Conservation (phyloP, 1,140 invertebrate genomes). For the Tetragnatha versicolor region DNA sequence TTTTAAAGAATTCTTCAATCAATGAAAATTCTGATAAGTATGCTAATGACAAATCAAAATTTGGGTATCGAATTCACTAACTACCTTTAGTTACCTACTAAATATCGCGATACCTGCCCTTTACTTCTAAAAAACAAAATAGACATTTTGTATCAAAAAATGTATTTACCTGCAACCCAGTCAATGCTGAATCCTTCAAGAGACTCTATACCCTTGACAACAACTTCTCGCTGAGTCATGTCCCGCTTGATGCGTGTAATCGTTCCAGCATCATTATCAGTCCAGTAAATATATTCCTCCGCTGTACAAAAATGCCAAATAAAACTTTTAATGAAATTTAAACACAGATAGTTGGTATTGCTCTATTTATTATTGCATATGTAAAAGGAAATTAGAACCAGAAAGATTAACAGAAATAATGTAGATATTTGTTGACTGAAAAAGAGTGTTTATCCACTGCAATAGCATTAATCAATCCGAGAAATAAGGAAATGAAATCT, state of each 20-base stretch:
- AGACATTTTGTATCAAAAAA: no score
- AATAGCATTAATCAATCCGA: no score
- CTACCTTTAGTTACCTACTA: no score
- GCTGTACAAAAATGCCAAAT: slow-evolving; percentile 60
- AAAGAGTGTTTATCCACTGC: no score
- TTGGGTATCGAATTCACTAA: no score
- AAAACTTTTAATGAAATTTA: no score
- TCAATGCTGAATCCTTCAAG: slow-evolving; percentile 72
- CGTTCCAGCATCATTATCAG: slow-evolving; percentile 76
- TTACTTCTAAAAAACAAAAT: background rate
- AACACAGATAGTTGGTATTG: background rate
- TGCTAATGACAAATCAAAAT: no score
- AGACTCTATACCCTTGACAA: slow-evolving; percentile 69
- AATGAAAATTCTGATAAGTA: background rate
- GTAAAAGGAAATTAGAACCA: background rate
- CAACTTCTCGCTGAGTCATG: slow-evolving; percentile 73
- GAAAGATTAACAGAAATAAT: background rate
- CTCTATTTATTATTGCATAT: background rate
- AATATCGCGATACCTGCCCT: background rate
- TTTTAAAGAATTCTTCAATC: background rate
- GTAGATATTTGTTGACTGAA: background rate
- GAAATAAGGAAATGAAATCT: background rate
- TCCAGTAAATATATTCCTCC: slow-evolving; percentile 80
- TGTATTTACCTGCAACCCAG: slow-evolving; percentile 70
- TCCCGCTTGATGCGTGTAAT: slow-evolving; percentile 80